phyloP scores from a whole-genome alignment of 2,113 vertebrate species.

The Callorhinus ursinus region DNA sequence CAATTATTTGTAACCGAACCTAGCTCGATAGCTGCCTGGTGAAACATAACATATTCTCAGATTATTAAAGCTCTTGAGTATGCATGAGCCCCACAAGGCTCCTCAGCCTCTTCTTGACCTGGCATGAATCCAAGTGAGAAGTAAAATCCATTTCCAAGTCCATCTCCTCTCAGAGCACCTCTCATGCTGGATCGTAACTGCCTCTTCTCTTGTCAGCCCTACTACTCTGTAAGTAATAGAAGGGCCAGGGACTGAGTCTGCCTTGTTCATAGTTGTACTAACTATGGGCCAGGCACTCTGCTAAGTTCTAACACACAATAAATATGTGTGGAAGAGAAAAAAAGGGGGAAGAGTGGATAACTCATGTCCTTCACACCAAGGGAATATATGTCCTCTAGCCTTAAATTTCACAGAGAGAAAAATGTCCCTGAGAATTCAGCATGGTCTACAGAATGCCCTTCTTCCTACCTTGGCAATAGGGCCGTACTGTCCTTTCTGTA shows the following conservation, averaged over 20 bases:
- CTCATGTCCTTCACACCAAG: not conserved
- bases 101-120: not conserved
- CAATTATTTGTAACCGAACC: not conserved
- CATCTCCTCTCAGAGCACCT: not conserved
- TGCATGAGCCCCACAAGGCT: not conserved
- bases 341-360: not conserved
- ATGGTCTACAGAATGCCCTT: not conserved
- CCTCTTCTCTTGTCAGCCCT: not conserved
- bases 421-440: not conserved
- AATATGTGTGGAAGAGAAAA: not conserved
- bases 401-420: not conserved
- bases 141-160: not conserved
- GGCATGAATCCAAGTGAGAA: not conserved
- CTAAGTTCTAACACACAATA: not conserved
- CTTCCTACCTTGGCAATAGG: not conserved
- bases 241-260: not conserved
- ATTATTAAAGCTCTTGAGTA: not conserved
- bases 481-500: fast-evolving
- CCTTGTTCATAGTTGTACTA: not conserved
- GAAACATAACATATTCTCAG: not conserved
- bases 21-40: not conserved
- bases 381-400: not conserved
- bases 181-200: not conserved
- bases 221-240: not conserved
- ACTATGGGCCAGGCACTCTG: too few species aligned